Conservation (phyloP, 2,797 vertebrate species). For the Parotocinclus haroldoi region DNA sequence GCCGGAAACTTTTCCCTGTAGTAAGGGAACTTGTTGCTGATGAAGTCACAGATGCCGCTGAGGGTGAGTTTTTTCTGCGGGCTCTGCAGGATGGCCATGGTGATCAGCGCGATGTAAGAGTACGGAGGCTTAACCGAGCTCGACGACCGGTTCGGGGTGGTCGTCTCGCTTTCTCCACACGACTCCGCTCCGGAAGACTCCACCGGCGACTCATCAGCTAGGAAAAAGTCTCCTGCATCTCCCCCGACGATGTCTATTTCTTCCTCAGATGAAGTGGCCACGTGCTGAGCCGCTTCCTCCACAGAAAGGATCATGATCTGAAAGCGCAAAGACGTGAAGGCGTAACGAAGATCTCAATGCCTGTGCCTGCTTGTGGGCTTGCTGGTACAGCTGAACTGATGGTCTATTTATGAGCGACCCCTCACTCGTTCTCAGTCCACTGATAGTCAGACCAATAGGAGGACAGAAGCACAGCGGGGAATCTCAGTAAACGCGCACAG, state of each 20-base stretch:
- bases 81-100: constrained; percentile 90
- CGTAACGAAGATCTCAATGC: not conserved
- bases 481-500: constrained; percentile 45
- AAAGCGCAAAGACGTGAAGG: constrained; percentile 10
- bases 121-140: constrained; percentile 81
- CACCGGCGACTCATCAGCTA: constrained; percentile 47
- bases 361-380: not conserved
- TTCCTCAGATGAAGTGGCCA: constrained; percentile 54
- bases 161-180: constrained; percentile 54
- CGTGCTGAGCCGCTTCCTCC: constrained; percentile 58
- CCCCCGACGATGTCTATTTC: constrained; percentile 71
- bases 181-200: constrained; percentile 65
- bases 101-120: constrained; percentile 91
- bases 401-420: constrained; percentile 65
- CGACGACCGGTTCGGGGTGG: constrained; percentile 52
- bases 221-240: constrained; percentile 50
- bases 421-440: constrained; percentile 55
- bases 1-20: constrained; percentile 86
- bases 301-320: constrained; percentile 68
- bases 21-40: constrained; percentile 87
- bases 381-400: constrained; percentile 34
- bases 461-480: constrained; percentile 56
- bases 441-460: constrained; percentile 72
- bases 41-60: constrained; percentile 88
- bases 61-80: constrained; percentile 84